A percentile compares a stretch with the other conserved stretches of the same genome.
Conservation (phyloP, 1,140 invertebrate genomes). For the Latrodectus geometricus region DNA sequence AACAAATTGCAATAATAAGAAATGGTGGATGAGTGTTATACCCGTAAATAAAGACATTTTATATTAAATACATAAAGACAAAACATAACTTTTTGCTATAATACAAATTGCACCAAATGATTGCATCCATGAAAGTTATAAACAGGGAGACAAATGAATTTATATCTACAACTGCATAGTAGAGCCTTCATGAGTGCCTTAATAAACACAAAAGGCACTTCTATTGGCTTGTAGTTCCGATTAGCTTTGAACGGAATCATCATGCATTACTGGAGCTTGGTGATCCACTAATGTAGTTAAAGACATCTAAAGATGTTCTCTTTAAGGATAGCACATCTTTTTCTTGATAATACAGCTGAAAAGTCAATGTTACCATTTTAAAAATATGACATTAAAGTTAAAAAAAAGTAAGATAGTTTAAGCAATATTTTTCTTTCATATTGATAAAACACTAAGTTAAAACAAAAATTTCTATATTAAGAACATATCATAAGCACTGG, state of each 20-base stretch:
- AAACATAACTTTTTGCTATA: conserved; percentile 26
- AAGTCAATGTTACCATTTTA: conserved; percentile 2
- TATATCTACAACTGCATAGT: conserved; percentile 1
- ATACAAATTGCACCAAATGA: conserved; percentile 47
- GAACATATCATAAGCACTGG: too few relatives aligned
- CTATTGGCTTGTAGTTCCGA: conserved; percentile 25
- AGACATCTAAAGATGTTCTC: conserved; percentile 64
- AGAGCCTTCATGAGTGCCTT: conserved; percentile 27
- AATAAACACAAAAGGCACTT: conserved; percentile 44
- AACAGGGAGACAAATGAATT: neutral
- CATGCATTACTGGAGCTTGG: conserved; percentile 58
- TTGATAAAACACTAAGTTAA: too few relatives aligned
- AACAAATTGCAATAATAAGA: neutral
- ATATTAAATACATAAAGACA: conserved; percentile 6
- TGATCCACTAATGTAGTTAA: conserved; percentile 65
- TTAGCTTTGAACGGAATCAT: neutral
- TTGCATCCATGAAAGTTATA: conserved; percentile 9
- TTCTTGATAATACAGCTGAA: conserved; percentile 41
- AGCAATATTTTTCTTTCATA: neutral
- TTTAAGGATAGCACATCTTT: conserved; percentile 60
- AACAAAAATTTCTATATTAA: too few relatives aligned
- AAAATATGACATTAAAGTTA: neutral
- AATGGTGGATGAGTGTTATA: conserved; percentile 7
- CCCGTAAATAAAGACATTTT: conserved; percentile 46
- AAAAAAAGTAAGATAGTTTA: neutral